Base-by-base conservation (phyloP, 2,888 invertebrate species). In the Drosophila suboccidentalis region DNA sequence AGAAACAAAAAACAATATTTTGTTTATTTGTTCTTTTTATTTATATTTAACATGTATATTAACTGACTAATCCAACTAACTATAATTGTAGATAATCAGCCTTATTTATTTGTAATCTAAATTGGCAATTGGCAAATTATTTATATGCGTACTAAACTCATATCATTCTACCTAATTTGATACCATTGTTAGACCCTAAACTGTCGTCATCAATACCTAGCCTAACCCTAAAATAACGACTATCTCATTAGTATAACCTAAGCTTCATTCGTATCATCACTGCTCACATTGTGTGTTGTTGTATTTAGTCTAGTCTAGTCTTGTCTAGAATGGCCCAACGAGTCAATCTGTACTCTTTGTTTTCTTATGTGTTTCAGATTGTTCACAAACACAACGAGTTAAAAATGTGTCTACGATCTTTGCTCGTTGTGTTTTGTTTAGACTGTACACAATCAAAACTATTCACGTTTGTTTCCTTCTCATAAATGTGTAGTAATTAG, bases 401-500 rank as follows among this genome's bases (percentile, higher is more conserved):
- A 32, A 3, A 61, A 13, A 19, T 38, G 26, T 58, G 38, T 29
- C 15, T 36, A 17, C 32, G 46, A 63, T 54, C 46, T 51, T 36
- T 19, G 26, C 69, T 58, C 29, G 57, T 38, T 73, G 67, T 82
- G 82, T 75, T 74, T 65, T 76, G 49, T 49, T 58, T 26, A 67
- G 64, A 76, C 70, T 69, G 55, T 69, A 73, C 60, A 78, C 69
- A 69, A 74, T 70, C 62, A 74, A 53, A 69, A 53, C 59, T 50
- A 50, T 59, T 69, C 61, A 73, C 72, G 32, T 68, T 75, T 70
- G 62, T 65, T 67, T 70, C 47, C 36, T 75, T 43, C 51, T 65
- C 54, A 64, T 81, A 74, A 75, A 75, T 88, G 84, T 89, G 74
- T 86, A 88, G 78, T 79, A 36, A 62, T 50, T 88, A 86, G 86